These are phyloP conservation scores for Orientallactaga sibirica DNA, from an alignment of 2,797 vertebrate species.

Conservation along the genomic window DNA sequence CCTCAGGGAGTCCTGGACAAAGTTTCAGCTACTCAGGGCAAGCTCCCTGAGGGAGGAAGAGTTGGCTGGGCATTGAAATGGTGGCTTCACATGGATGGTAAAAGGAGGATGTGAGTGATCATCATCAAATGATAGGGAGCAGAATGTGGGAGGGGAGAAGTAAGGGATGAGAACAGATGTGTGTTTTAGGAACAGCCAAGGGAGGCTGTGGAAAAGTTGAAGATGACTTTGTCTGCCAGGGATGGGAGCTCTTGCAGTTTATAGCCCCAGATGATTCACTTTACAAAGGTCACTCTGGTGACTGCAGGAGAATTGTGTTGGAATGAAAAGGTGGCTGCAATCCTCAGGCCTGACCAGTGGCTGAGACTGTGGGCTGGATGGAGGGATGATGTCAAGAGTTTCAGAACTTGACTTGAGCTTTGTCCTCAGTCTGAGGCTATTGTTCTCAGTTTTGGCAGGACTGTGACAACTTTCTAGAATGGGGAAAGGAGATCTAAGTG, in stretches of 20 bases:
- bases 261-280: background rate
- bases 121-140: too few species aligned
- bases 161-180: background rate
- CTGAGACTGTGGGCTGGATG: background rate
- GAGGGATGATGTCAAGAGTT: background rate
- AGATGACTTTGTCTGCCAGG: background rate
- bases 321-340: background rate
- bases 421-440: background rate
- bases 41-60: background rate
- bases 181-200: too few species aligned
- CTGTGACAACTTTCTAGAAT: background rate
- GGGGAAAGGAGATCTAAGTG: background rate
- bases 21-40: background rate
- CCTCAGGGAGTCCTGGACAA: accelerated
- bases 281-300: background rate
- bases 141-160: background rate
- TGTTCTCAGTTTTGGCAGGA: background rate
- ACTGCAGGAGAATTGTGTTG: background rate
- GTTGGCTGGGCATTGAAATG: background rate
- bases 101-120: accelerated
- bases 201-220: background rate
- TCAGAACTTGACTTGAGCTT: background rate
- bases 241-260: background rate
- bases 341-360: background rate
- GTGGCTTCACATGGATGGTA: background rate